Percentiles rank a stretch among this genome's conserved stretches.
phyloP scores from a whole-genome alignment of 2,888 invertebrate genomes.

The Bellardia bayeri region DNA sequence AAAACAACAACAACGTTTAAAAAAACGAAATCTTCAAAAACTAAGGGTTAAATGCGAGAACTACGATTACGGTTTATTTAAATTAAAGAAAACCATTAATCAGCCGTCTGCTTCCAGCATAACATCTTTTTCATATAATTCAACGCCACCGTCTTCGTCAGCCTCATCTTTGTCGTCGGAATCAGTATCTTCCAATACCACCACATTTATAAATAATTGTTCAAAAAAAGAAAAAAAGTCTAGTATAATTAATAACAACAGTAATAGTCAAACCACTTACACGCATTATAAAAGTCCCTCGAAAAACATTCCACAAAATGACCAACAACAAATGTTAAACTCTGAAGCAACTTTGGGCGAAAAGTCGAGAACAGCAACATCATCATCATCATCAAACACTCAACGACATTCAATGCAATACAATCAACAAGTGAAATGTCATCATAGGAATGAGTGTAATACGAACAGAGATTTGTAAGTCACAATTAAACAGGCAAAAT shows the following conservation, averaged over 20 bases:
- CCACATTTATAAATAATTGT: conserved; percentile 29
- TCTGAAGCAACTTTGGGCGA: background rate
- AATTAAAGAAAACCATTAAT: conserved; percentile 15
- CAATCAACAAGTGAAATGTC: conserved; percentile 55
- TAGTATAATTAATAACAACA: conserved; percentile 17
- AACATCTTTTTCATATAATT: conserved; percentile 22
- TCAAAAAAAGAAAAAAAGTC: conserved; percentile 21
- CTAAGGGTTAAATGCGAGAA: background rate
- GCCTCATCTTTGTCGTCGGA: conserved; percentile 44
- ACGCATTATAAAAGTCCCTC: background rate
- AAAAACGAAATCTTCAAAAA: conserved; percentile 15
- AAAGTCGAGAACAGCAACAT: background rate
- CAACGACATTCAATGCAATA: conserved; percentile 31
- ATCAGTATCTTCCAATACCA: conserved; percentile 46
- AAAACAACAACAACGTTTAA: background rate
- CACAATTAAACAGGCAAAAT: background rate
- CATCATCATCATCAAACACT: background rate
- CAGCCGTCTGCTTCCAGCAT: conserved; percentile 36
- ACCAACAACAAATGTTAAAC: conserved; percentile 17
- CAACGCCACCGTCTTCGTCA: conserved; percentile 10
- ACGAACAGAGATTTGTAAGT: conserved; percentile 51
- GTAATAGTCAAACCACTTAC: background rate
- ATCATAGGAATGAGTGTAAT: conserved; percentile 20
- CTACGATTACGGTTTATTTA: conserved; percentile 27
- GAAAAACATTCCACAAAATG: background rate